phyloP scores from a whole-genome alignment of 1,140 invertebrate genomes.

The Tribolium madens region DNA sequence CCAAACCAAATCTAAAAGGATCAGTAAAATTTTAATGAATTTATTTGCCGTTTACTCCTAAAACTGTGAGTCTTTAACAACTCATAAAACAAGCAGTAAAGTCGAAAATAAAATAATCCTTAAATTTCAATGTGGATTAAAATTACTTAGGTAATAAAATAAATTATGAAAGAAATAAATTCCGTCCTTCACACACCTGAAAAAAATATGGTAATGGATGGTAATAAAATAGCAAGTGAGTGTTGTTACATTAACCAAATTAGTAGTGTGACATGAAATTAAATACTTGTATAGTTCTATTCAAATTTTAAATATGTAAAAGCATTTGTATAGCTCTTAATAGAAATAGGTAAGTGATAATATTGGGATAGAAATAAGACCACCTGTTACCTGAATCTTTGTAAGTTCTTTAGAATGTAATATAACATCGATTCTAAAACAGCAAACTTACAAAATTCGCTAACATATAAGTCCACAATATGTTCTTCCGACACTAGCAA shows the following conservation, averaged over 20 bases:
- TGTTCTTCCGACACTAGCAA: neutral
- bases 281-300: too few relatives aligned
- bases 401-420: too few relatives aligned
- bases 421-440: conserved; percentile 16
- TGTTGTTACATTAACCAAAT: conserved; percentile 21
- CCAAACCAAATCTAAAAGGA: neutral
- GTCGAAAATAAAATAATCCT: neutral
- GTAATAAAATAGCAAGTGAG: neutral
- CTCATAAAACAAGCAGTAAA: neutral
- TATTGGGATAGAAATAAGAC: neutral
- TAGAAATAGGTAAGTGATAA: too few relatives aligned
- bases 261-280: neutral
- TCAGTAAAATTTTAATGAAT: neutral
- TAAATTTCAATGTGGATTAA: too few relatives aligned
- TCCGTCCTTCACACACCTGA: neutral
- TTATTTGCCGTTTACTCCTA: neutral
- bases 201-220: conserved; percentile 10
- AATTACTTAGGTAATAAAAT: neutral
- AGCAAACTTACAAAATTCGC: conserved; percentile 29
- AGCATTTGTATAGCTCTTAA: too few relatives aligned
- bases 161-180: neutral
- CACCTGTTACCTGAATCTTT: conserved; percentile 32
- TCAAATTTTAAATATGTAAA: too few relatives aligned
- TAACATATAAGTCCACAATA: conserved; percentile 25
- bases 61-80: neutral